A percentile compares a stretch with the other conserved stretches of the same genome.
Evolutionary conservation across 2,888 invertebrate genomes (phyloP).

Genomic region (Suillia variegata): DNA sequence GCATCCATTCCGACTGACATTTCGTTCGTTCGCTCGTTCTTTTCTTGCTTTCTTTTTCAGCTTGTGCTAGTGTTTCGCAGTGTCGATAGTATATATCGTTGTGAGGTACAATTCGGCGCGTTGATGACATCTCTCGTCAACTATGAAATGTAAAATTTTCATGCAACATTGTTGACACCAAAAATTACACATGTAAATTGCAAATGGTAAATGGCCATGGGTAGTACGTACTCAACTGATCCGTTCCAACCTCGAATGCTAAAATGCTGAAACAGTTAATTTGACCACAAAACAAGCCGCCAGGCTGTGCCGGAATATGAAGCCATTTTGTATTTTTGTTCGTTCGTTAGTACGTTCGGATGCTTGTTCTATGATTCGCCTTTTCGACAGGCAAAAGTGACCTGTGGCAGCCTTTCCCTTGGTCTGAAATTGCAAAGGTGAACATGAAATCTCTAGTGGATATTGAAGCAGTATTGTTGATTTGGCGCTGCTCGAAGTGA

Average conservation of each 20-base stretch:
- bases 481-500: no score
- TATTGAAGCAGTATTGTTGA: no score
- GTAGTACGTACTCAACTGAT: no score
- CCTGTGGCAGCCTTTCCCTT: no score
- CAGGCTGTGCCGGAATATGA: not conserved
- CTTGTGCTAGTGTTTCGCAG: no score
- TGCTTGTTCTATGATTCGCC: not conserved
- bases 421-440: not conserved
- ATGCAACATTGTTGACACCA: slow-evolving; percentile 26
- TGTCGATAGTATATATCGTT: not conserved
- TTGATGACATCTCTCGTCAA: slow-evolving; percentile 12
- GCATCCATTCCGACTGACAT: slow-evolving; percentile 8
- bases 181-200: slow-evolving; percentile 56
- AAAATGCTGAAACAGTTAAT: slow-evolving; percentile 23
- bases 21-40: no score
- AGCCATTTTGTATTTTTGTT: no score
- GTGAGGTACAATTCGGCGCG: slow-evolving; percentile 1
- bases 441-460: no score
- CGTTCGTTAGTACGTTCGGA: not conserved
- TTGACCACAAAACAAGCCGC: slow-evolving; percentile 26
- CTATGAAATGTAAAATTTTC: slow-evolving; percentile 13
- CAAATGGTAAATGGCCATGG: slow-evolving; percentile 33
- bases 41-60: no score
- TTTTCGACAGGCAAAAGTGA: no score
- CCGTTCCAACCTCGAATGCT: not conserved